A percentile compares a stretch with the other conserved stretches of the same genome.
Conservation (phyloP, 2,888 invertebrate species). For the Tenthredo mesomela region DNA sequence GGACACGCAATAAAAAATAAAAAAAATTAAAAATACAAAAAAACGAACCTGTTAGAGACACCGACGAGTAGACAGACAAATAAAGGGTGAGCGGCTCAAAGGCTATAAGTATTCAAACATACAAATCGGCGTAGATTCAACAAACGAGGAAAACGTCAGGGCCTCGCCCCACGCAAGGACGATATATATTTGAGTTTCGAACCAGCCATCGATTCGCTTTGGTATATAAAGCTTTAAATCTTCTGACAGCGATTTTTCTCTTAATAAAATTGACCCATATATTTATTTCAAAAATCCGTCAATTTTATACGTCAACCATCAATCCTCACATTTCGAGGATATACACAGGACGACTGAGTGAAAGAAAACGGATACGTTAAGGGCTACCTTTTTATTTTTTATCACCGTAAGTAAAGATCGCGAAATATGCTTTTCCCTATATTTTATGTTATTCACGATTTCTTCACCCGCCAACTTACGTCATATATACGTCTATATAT, state of each 20-base stretch:
- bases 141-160: slow-evolving; percentile 39
- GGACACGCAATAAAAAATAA: neutral
- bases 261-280: neutral
- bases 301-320: neutral
- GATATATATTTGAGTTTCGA: slow-evolving; percentile 22
- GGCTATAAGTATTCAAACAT: slow-evolving; percentile 34
- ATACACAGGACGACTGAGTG: neutral
- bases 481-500: neutral
- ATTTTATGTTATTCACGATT: neutral
- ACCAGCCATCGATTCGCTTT: slow-evolving; percentile 3
- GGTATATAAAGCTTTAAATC: neutral
- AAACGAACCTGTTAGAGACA: slow-evolving; percentile 1
- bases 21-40: neutral
- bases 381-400: slow-evolving; percentile 1
- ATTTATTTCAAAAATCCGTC: slow-evolving; percentile 4
- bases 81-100: slow-evolving; percentile 35
- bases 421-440: neutral
- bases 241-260: slow-evolving; percentile 4
- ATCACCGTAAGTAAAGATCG: neutral
- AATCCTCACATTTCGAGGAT: neutral
- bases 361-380: neutral
- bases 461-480: neutral
- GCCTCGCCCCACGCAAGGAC: neutral
- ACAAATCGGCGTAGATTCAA: slow-evolving; percentile 28
- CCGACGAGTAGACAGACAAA: slow-evolving; percentile 20